Percentiles rank a stretch among this genome's conserved stretches.
Evolutionary conservation across 2,888 invertebrate species (phyloP).

Genomic region (Rhingia campestris): DNA sequence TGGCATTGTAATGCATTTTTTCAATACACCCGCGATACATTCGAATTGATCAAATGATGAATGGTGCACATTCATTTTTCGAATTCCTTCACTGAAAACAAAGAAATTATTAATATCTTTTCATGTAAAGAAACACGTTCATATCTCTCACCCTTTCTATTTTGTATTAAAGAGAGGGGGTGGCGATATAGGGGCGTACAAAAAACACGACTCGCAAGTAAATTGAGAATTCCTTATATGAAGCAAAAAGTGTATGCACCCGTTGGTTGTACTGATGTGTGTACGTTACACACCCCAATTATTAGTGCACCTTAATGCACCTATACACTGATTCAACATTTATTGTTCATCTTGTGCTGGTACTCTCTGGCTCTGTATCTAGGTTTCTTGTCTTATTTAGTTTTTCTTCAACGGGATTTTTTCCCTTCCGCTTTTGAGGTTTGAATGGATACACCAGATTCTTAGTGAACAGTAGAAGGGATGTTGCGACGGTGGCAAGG

Average conservation of each 20-base stretch:
- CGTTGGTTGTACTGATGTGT: conserved; percentile 25
- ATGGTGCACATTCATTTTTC: conserved; percentile 39
- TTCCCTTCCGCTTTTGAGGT: conserved; percentile 68
- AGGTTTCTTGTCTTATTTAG: conserved; percentile 66
- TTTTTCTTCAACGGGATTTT: conserved; percentile 39
- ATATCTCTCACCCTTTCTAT: conserved; percentile 26
- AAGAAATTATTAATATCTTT: conserved; percentile 69
- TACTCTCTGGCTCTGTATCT: conserved; percentile 51
- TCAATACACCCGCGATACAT: conserved; percentile 18
- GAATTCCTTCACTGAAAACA: conserved; percentile 49
- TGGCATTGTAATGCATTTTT: conserved; percentile 18
- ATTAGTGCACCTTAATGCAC: conserved; percentile 73
- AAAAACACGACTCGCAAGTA: conserved; percentile 45
- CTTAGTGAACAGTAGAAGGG: conserved; percentile 36
- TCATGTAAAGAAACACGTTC: conserved; percentile 46
- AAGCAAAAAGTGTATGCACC: conserved; percentile 66
- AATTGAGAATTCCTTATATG: conserved; percentile 71
- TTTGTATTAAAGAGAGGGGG: conserved; percentile 25
- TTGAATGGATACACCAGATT: conserved; percentile 66
- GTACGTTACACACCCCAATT: conserved; percentile 70
- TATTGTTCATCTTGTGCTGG: conserved; percentile 72
- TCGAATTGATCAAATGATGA: conserved; percentile 40
- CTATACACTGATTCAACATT: conserved; percentile 73
- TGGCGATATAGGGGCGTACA: not conserved
- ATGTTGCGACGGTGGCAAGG: conserved; percentile 20